These are phyloP conservation scores for Glareola pratincola DNA, from an alignment of 2,113 vertebrate species.

Conservation along the genomic window DNA sequence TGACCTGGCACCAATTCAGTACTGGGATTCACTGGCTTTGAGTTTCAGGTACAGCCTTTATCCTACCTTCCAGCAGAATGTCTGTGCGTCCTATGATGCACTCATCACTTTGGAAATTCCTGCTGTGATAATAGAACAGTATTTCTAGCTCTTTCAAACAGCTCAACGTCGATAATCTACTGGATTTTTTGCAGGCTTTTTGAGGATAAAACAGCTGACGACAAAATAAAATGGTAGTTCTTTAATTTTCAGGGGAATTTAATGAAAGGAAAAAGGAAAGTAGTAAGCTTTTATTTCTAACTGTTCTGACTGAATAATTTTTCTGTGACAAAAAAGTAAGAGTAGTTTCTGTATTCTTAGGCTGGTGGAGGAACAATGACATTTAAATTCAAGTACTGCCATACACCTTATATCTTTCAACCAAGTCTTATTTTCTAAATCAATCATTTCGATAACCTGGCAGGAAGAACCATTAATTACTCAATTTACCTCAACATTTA, in stretches of 20 bases:
- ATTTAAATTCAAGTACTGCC: constrained; percentile 10
- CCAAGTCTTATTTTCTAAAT: constrained; percentile 32
- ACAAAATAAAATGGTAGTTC: neutral
- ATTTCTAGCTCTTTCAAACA: constrained; percentile 34
- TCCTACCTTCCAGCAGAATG: constrained; percentile 41
- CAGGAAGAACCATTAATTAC: constrained; percentile 18
- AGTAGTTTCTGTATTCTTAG: neutral
- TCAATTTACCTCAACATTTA: constrained; percentile 42
- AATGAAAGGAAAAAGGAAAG: neutral
- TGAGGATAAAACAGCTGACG: constrained; percentile 6
- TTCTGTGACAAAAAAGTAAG: neutral
- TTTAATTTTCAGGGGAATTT: neutral
- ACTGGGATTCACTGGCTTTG: constrained; percentile 21
- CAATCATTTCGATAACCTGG: constrained; percentile 13
- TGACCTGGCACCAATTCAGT: constrained; percentile 33
- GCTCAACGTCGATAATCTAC: neutral
- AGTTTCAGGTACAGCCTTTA: constrained; percentile 50
- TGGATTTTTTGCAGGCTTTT: constrained; percentile 50
- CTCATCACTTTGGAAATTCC: constrained; percentile 36
- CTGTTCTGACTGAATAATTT: neutral
- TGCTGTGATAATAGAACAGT: constrained; percentile 54
- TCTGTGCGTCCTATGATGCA: constrained; percentile 27
- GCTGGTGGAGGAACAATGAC: neutral
- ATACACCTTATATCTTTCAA: constrained; percentile 19
- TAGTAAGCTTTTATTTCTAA: neutral